These are phyloP conservation scores for Siniperca obscura DNA, from an alignment of 2,797 vertebrate genomes.

Conservation along the genomic window DNA sequence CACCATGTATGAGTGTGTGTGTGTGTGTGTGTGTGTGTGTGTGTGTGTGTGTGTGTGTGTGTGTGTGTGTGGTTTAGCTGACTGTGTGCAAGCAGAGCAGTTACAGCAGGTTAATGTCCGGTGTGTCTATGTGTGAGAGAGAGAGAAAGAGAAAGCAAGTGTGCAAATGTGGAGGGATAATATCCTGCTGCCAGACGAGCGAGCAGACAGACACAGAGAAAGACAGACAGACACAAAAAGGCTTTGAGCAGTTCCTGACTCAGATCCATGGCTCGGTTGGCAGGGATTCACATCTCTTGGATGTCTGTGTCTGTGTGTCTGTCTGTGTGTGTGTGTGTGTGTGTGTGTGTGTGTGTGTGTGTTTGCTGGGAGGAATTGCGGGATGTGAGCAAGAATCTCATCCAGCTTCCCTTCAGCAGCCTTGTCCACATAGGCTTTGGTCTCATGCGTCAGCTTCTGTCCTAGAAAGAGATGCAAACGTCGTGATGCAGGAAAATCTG, in stretches of 20 bases:
- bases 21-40: background rate
- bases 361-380: slow-evolving; percentile 31
- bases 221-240: slow-evolving; percentile 54
- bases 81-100: slow-evolving; percentile 28
- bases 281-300: slow-evolving; percentile 49
- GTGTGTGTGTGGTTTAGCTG: slow-evolving; percentile 13
- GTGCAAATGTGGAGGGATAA: slow-evolving; percentile 22
- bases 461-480: slow-evolving; percentile 53
- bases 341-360: slow-evolving; percentile 16
- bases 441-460: slow-evolving; percentile 57
- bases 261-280: slow-evolving; percentile 63
- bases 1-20: background rate
- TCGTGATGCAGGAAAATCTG: slow-evolving; percentile 44
- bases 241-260: slow-evolving; percentile 59
- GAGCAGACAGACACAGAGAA: slow-evolving; percentile 32
- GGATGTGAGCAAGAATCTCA: slow-evolving; percentile 56
- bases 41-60: slow-evolving; percentile 1
- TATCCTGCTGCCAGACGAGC: slow-evolving; percentile 36
- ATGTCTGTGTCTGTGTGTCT: slow-evolving; percentile 6
- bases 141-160: slow-evolving; percentile 26
- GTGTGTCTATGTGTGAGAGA: slow-evolving; percentile 28
- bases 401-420: slow-evolving; percentile 60
- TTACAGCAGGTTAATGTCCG: slow-evolving; percentile 29
- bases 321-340: slow-evolving; percentile 14
- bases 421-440: slow-evolving; percentile 62